Evolutionary conservation across 2,888 invertebrate species (phyloP), one percentile per base, ranked within the genome.

Genomic region (Sericinus montela): DNA sequence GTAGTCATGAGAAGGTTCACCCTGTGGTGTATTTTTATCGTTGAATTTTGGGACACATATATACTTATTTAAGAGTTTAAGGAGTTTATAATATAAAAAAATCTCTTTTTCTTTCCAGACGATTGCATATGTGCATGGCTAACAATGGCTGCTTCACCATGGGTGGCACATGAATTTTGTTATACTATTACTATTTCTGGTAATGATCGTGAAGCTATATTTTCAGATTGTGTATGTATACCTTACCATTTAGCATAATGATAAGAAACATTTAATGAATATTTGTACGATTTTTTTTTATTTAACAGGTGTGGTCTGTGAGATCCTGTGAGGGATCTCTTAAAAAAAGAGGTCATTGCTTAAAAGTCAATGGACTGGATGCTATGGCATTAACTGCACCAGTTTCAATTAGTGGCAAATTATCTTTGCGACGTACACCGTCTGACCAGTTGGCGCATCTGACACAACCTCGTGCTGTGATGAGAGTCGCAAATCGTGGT

Each of bases 141-240:
- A 32, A 72, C 81, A 9, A 88, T 87, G 86, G 86, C 85, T 2
- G 73, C 86, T 6, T 69, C 85, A 1, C 79, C 82, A 3, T 79
- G 78, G 80, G 74, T 86, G 28, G 78, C 88, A 32, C 75, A 80
- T 50, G 74, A 78, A 51, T 87, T 79, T 62, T 68, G 67, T 48
- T 88, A 88, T 60, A 81, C 81, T 0, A 67, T 87, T 44, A 87
- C 85, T 42, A 73, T 88, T 56, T 84, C 86, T 53, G 88, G 88
- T 51, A 84, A 80, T 62, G 86, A 87, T 52, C 73, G 87, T 38
- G 87, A 88, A 72, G 87, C 86, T 47, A 85, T 87, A 57, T 88
- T 88, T 62, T 79, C 83, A 15, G 86, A 88, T 55, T 73, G 73
- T 56, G 88, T 88, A 72, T 78, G 86, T 75, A 41, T 49, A 30